Percentiles rank a stretch among this genome's conserved stretches.
Conservation (phyloP, 2,888 invertebrate genomes). For the Metellina segmentata region DNA sequence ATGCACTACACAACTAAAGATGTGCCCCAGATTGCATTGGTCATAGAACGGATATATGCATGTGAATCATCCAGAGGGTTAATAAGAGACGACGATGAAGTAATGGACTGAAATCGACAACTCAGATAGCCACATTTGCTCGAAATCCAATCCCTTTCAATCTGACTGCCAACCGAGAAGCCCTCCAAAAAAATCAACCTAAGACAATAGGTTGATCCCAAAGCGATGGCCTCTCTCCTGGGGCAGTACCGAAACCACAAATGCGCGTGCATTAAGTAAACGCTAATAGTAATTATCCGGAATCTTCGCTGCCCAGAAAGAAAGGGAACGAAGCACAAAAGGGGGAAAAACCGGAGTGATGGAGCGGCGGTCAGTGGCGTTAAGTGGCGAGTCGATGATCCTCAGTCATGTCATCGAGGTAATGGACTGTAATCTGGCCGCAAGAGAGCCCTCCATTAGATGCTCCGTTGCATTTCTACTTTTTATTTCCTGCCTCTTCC, state of each 20-base stretch:
- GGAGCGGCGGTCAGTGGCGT: conserved; percentile 75
- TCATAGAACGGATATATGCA: too few species aligned
- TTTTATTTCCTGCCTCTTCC: not conserved
- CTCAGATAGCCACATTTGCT: too few species aligned
- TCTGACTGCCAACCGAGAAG: too few species aligned
- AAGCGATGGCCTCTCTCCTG: not conserved
- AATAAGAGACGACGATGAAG: too few species aligned
- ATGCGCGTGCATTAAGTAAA: conserved; percentile 27
- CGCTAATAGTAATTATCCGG: not conserved
- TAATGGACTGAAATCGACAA: too few species aligned
- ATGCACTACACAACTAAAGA: too few species aligned
- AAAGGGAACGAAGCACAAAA: not conserved
- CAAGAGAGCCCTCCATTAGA: conserved; percentile 72
- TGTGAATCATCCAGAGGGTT: too few species aligned
- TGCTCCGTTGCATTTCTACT: conserved; percentile 53
- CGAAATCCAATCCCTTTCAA: too few species aligned
- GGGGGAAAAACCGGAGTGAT: conserved; percentile 47
- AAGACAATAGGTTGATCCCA: not conserved
- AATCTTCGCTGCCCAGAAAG: not conserved
- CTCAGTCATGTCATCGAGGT: conserved; percentile 73
- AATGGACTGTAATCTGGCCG: conserved; percentile 75
- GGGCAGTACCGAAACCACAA: not conserved
- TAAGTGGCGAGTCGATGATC: conserved; percentile 76
- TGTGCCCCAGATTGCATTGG: too few species aligned
- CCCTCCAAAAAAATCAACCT: too few species aligned